Evolutionary conservation across 2,797 vertebrate genomes (phyloP), one percentile per base, ranked within the genome.

Genomic region (Gadopsis bispinosus): DNA sequence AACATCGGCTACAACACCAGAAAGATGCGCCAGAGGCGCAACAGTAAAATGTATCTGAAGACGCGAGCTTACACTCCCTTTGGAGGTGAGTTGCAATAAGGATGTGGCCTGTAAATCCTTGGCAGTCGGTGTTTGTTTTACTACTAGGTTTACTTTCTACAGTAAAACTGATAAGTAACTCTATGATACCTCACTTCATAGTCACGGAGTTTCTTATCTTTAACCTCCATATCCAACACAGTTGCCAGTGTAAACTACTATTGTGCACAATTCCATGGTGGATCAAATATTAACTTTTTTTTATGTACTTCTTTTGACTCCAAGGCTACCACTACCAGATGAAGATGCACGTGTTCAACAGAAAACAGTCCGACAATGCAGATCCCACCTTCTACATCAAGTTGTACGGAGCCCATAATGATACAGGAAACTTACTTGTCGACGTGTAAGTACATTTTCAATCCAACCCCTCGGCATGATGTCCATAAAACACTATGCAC

Each of bases 281-380:
- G 20, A 14, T 80, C 35, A 54, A 68, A 5, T 41, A 60, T 59
- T 60, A 75, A 89, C 59, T 11, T 14, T 45, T 0, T 39, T 4
- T 26, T 39, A 1, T 16, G 2, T 41, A 26, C 80, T 26, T 61
- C 17, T 45, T 45, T 64, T 70, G 26, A 26, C 26, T 26, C 26
- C 26, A 69, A 96, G 98, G 98, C 53, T 98, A 96, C 90, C 98
- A 99, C 72, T 99, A 98, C 79, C 98, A 99, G 94, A 95, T 99
- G 97, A 99, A 99, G 93, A 97, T 99, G 95, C 97, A 99, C 0
- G 93, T 99, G 75, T 99, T 99, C 90, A 96, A 97, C 94, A 96
- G 96, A 35, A 95, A 96, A 50, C 83, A 80, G 19, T 33, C 83
- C 0, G 93, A 95, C 64, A 83, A 94, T 10, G 93, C 94, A 0